phyloP scores from a whole-genome alignment of 2,888 invertebrate species.

The Ferrisia virgata region DNA sequence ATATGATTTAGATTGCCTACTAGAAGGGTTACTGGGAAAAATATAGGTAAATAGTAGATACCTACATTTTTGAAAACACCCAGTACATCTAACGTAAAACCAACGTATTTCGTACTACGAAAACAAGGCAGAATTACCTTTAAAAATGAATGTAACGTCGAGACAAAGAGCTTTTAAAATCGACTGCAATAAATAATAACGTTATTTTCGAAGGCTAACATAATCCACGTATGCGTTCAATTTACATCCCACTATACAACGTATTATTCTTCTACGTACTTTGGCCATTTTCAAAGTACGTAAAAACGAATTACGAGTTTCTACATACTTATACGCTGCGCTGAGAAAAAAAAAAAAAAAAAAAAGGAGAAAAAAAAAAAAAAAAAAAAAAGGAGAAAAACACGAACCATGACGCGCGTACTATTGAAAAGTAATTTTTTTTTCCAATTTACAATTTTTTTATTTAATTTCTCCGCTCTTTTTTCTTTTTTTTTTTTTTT shows the following conservation, averaged over 20 bases:
- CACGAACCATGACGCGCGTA: not conserved
- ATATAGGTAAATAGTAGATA: too few relatives aligned
- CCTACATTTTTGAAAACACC: too few relatives aligned
- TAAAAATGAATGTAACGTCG: not conserved
- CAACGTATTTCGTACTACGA: too few relatives aligned
- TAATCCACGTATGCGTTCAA: not conserved
- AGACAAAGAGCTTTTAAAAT: not conserved
- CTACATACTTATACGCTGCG: too few relatives aligned
- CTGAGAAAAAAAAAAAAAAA: not conserved
- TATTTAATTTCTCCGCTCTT: not conserved
- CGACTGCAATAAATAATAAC: not conserved
- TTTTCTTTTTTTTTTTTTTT: not conserved
- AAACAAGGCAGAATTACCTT: too few relatives aligned
- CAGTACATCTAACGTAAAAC: too few relatives aligned
- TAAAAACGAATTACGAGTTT: not conserved
- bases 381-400: not conserved
- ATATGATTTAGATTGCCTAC: too few relatives aligned
- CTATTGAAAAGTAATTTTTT: not conserved
- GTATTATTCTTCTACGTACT: too few relatives aligned
- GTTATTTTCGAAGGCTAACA: not conserved
- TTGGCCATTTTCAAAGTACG: not conserved
- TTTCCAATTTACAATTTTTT: not conserved
- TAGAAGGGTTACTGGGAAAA: too few relatives aligned
- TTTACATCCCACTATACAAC: not conserved
- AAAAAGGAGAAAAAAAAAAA: not conserved